Conservation (phyloP, 1,140 invertebrate genomes). For the Gonatopus flavifemur region DNA sequence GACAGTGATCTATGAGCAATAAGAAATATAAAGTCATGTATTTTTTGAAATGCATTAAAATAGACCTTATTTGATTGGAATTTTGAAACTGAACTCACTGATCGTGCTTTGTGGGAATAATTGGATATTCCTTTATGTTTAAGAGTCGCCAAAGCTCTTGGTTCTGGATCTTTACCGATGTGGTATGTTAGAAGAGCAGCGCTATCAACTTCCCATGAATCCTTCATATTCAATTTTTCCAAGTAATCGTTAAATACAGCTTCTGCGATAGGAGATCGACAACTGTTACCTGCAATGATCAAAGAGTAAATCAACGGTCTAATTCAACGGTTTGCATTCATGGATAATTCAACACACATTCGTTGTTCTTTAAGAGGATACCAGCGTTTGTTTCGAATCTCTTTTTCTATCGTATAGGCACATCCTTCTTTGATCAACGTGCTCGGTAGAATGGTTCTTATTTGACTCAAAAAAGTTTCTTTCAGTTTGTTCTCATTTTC, state of each 20-base stretch:
- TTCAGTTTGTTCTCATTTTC: too few relatives aligned
- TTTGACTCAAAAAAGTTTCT: too few relatives aligned
- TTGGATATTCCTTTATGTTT: conserved; percentile 68
- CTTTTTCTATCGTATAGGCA: too few relatives aligned
- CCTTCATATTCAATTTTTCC: conserved; percentile 62
- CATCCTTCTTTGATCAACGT: too few relatives aligned
- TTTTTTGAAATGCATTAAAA: too few relatives aligned
- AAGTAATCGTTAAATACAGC: conserved; percentile 80
- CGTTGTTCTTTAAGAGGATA: too few relatives aligned
- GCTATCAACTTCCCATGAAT: conserved; percentile 84
- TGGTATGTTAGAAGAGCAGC: conserved; percentile 85
- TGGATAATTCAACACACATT: too few relatives aligned
- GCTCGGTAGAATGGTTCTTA: too few relatives aligned
- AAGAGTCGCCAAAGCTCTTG: conserved; percentile 71
- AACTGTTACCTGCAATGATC: conserved; percentile 82
- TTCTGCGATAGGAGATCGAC: conserved; percentile 93
- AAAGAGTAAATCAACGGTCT: too few relatives aligned
- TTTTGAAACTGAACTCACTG: conserved; percentile 64
- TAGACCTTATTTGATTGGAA: conserved; percentile 7
- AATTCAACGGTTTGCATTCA: too few relatives aligned
- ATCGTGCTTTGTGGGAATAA: conserved; percentile 75
- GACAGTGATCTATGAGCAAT: conserved; percentile 57
- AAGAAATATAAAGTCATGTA: conserved; percentile 34
- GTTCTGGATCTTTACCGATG: conserved; percentile 78
- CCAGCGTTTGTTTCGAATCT: too few relatives aligned